These are phyloP conservation scores for Capricornis sumatraensis DNA, from an alignment of 2,113 vertebrate genomes.

Conservation along the genomic window DNA sequence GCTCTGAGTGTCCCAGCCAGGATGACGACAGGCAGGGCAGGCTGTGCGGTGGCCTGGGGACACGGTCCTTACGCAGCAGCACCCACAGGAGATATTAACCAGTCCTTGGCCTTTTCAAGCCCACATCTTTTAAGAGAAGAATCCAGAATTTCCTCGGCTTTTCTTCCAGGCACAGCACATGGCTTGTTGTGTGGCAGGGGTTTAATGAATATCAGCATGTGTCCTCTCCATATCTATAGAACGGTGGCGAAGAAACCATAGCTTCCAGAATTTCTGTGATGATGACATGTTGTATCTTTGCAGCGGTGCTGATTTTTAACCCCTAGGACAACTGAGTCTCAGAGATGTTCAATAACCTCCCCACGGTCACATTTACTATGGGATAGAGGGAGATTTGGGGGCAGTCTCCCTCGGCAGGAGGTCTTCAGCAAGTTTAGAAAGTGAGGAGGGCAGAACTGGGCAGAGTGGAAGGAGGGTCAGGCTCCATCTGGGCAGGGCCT, in stretches of 20 bases:
- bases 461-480: background rate
- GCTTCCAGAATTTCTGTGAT: background rate
- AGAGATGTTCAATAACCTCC: background rate
- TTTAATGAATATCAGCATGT: background rate
- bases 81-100: background rate
- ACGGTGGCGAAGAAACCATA: background rate
- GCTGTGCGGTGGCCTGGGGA: background rate
- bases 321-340: background rate
- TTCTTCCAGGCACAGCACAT: background rate
- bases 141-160: background rate
- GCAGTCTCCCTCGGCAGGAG: background rate
- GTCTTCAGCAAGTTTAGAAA: background rate
- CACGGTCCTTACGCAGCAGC: background rate
- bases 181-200: background rate
- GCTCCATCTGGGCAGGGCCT: background rate
- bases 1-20: background rate
- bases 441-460: background rate
- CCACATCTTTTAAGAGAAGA: background rate
- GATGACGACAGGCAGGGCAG: background rate
- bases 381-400: background rate
- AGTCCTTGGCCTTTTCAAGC: background rate
- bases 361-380: background rate
- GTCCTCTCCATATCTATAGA: background rate
- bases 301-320: background rate
- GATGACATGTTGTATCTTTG: background rate